Conservation (phyloP, 2,113 vertebrate species). For the Corythornis cristatus region DNA sequence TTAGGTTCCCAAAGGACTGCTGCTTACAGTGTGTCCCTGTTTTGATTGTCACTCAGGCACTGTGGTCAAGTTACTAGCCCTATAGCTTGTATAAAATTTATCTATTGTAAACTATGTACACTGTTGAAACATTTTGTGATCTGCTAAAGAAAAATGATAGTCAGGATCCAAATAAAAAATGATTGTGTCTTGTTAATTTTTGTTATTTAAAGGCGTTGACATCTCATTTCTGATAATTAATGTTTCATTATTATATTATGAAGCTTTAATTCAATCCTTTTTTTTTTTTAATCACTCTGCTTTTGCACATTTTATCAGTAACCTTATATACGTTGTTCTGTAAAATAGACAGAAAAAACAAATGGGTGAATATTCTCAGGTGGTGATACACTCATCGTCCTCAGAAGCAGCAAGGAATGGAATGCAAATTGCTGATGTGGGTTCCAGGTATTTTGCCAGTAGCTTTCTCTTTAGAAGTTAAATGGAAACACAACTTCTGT, state of each 20-base stretch:
- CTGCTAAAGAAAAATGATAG: not conserved
- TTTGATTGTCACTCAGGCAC: not conserved
- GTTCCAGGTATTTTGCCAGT: not conserved
- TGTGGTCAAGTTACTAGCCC: not conserved
- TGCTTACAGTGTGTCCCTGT: not conserved
- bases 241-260: not conserved
- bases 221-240: not conserved
- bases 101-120: not conserved
- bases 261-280: not conserved
- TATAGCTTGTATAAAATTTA: not conserved
- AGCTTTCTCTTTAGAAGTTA: not conserved
- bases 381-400: not conserved
- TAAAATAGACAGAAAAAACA: not conserved
- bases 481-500: not conserved
- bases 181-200: not conserved
- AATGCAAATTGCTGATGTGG: not conserved
- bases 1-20: not conserved
- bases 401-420: not conserved
- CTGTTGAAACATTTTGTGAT: not conserved
- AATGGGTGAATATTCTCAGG: not conserved
- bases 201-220: not conserved
- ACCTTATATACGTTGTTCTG: not conserved
- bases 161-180: not conserved
- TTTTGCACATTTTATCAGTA: not conserved
- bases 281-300: not conserved